These are phyloP conservation scores for Sipha maydis DNA, from an alignment of 2,888 invertebrate species.

Conservation along the genomic window DNA sequence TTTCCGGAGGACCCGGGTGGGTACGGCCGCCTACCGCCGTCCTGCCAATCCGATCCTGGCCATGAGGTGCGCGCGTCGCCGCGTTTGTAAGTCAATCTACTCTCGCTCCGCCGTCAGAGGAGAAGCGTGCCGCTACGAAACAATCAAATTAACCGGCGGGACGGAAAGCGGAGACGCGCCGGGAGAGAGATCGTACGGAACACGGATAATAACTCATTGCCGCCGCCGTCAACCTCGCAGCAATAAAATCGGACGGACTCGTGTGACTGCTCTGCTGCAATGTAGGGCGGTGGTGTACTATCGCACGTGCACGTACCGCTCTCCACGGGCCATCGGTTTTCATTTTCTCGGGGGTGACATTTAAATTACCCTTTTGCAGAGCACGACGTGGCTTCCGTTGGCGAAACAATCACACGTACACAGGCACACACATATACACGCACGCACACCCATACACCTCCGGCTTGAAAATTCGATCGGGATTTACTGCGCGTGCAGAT, in stretches of 20 bases:
- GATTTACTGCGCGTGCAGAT: background rate
- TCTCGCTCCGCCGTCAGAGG: too few species aligned
- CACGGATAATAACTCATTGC: conserved; percentile 21
- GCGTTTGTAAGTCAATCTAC: too few species aligned
- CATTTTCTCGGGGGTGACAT: conserved; percentile 43
- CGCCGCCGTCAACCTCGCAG: background rate
- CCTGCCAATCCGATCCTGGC: too few species aligned
- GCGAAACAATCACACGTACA: background rate
- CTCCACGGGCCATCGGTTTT: conserved; percentile 10
- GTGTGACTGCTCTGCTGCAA: background rate
- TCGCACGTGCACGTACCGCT: background rate
- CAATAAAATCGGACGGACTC: conserved; percentile 13
- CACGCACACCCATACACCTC: background rate
- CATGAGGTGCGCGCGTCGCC: too few species aligned
- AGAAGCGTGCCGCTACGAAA: too few species aligned
- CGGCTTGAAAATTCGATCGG: background rate
- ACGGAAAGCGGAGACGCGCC: background rate
- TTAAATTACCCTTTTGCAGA: conserved; percentile 41
- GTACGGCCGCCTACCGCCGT: too few species aligned
- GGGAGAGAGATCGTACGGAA: background rate
- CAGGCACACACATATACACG: background rate
- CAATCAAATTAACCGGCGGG: background rate
- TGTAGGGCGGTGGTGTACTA: too few species aligned
- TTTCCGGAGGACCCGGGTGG: too few species aligned
- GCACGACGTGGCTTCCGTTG: background rate